A percentile compares a stretch with the other conserved stretches of the same genome.
Conservation (phyloP, 30 jellyfish, hydroid and myxozoan genomes). For the Calvadosia cruxmelitensis region DNA sequence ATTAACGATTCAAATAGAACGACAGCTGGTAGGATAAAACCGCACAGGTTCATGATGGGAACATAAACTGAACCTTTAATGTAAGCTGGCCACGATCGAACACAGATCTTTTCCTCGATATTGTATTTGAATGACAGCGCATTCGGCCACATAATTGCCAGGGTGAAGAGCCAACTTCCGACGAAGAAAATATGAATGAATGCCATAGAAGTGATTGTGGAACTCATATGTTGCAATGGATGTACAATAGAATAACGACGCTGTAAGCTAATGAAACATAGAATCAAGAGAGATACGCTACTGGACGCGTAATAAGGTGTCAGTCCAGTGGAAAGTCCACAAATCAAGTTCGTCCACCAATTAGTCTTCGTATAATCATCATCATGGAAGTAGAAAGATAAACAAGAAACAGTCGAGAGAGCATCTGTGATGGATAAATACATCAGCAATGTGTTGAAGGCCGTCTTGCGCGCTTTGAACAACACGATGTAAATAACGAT, state of each 20-base stretch:
- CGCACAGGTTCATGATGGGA: not conserved
- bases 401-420: not conserved
- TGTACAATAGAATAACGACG: not conserved
- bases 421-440: not conserved
- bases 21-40: not conserved
- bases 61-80: not conserved
- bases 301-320: not conserved
- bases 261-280: not conserved
- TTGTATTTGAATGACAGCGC: conserved; percentile 67
- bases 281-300: not conserved
- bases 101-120: conserved; percentile 41
- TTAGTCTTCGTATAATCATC: too few species aligned
- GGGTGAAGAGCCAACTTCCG: conserved; percentile 42
- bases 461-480: not conserved
- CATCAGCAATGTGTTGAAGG: not conserved
- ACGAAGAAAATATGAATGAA: not conserved
- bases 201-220: not conserved
- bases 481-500: not conserved
- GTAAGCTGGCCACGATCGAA: conserved; percentile 61
- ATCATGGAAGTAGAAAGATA: not conserved
- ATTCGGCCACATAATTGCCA: conserved; percentile 52
- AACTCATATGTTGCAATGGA: not conserved
- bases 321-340: not conserved
- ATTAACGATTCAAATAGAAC: not conserved
- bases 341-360: not conserved